Evolutionary conservation across 2,113 vertebrate species (phyloP), one percentile per base, ranked within the genome.

Genomic region (Puffinus mauretanicus): DNA sequence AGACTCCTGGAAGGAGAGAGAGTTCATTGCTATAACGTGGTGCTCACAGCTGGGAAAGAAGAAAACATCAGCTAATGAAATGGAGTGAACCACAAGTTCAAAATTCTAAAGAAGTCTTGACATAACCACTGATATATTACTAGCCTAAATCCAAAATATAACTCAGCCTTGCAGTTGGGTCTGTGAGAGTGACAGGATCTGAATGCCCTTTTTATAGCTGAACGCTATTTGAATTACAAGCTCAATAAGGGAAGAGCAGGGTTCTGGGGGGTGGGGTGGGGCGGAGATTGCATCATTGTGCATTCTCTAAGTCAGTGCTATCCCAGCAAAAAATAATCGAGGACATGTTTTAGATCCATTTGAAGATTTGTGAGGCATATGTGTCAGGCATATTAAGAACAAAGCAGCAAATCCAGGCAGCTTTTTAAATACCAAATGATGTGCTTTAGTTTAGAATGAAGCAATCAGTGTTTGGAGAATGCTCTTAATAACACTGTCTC

Each of bases 391-490:
- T 57, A 36, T 85, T 81, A 80, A 83, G 75, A 92, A 84, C n/a
- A 92, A 94, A 91, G 36, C 55, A 79, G 52, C 38, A 84, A 88
- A 86, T 76, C 40, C 89, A 75, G 69, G 15, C 55, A 55, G 64
- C n/a, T 91, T 93, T 42, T 95, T 92, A 94, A 92, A 77, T 73
- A 92, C 40, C 54, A 69, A 61, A 78, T 29, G 34, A 77, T 67
- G 55, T 72, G 36, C 60, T 80, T 96, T 86, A 86, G 49, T 64
- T 92, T 14, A 55, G 81, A 95, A 86, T 82, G 55, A 84, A 84
- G 83, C 87, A 77, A 93, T 88, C 71, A 58, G 67, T 79, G 49
- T 61, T 90, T 57, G 64, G 62, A 81, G 44, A 93, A 79, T 51
- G 52, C 38, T 89, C 44, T 91, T 90, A 83, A 79, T 78, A 92